Base-by-base conservation (phyloP, 1,140 invertebrate species). In the Eriocheir sinensis region DNA sequence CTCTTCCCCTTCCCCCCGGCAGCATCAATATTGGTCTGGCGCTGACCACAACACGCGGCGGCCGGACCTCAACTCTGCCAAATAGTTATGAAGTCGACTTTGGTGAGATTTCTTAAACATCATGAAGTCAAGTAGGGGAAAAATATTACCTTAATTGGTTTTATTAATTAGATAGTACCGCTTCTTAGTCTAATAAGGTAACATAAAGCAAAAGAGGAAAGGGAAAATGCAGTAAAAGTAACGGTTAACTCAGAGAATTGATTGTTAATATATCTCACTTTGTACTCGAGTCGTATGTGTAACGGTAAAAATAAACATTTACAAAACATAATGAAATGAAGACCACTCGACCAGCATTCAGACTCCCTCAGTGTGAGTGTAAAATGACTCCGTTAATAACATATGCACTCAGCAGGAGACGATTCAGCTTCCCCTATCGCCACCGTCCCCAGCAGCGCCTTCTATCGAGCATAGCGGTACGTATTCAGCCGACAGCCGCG, bases 371-470 rank as follows among this genome's bases (percentile, higher is more conserved):
- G 21, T n/a, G n/a, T 12, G 21, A 72, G 21, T n/a, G 60, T n/a
- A 72, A 72, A 72, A n/a, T 72, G 60, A 27, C 60, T 72, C 60
- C 60, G n/a, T 72, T 72, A 4, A 72, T n/a, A 72, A 72, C 60
- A 72, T 72, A 72, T n/a, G n/a, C 60, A 72, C 53, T 72, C 60
- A 72, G 60, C 60, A 72, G 60, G 60, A 72, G 60, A 72, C 60
- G 60, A 21, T n/a, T 8, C 60, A 72, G 60, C 60, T 72, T 12
- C 44, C 60, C 60, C 60, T n/a, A 1, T 21, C 21, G 12, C 60
- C 60, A n/a, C n/a, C n/a, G n/a, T n/a, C 21, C 60, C 60, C 60
- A 72, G 27, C 60, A 72, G 21, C 21, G 4, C 4, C 60, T 72
- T n/a, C 60, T 72, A n/a, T n/a, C n/a, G n/a, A n/a, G n/a, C n/a